A percentile compares a stretch with the other conserved stretches of the same genome.
These are phyloP conservation scores for Epirrita christyi DNA, from an alignment of 2,888 invertebrate species.

Conservation along the genomic window DNA sequence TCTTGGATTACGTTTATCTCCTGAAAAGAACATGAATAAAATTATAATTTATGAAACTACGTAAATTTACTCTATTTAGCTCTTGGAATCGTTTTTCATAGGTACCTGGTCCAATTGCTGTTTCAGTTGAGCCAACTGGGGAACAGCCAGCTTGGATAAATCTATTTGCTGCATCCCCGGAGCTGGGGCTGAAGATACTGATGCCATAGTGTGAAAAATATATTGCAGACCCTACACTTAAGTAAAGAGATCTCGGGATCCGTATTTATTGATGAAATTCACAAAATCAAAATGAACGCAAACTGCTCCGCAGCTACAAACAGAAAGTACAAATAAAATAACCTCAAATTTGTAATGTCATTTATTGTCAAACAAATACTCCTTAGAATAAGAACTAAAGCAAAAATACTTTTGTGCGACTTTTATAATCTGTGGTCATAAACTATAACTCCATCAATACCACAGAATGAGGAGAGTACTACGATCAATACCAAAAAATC, in stretches of 20 bases:
- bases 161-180: slow-evolving; percentile 91
- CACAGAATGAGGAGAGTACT: too few species aligned
- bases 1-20: slow-evolving; percentile 95
- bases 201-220: slow-evolving; percentile 78
- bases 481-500: too few species aligned
- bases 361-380: too few species aligned
- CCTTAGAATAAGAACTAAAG: too few species aligned
- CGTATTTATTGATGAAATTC: not conserved
- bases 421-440: too few species aligned
- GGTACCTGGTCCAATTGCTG: slow-evolving; percentile 94
- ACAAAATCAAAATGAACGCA: not conserved
- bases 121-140: slow-evolving; percentile 93
- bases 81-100: not conserved
- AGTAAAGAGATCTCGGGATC: not conserved
- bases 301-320: too few species aligned
- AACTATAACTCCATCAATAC: too few species aligned
- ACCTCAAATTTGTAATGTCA: too few species aligned
- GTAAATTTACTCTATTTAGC: not conserved
- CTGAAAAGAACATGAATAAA: slow-evolving; percentile 67
- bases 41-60: not conserved
- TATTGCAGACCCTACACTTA: not conserved
- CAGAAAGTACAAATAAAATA: not conserved
- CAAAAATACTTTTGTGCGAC: too few species aligned
- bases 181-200: slow-evolving; percentile 85
- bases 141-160: slow-evolving; percentile 90